Evolutionary conservation across 2,888 invertebrate species (phyloP), one percentile per base, ranked within the genome.

Genomic region (Acheta domesticus): DNA sequence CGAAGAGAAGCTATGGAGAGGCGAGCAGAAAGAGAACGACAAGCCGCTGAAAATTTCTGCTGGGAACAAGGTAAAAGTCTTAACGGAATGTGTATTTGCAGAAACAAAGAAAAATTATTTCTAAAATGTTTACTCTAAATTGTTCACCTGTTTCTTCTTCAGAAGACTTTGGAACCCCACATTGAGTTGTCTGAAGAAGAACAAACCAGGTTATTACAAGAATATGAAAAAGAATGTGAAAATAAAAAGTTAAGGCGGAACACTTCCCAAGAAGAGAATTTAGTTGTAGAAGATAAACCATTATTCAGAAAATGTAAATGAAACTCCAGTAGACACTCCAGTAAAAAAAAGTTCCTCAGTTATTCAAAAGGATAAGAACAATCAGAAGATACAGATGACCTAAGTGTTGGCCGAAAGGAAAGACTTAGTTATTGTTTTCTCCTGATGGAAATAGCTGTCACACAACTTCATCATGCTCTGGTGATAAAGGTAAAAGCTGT

Each of bases 111-210:
- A 74, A n/a, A 20, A 74, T 74, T 74, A 74, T 74, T 20, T 74
- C 8, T 36, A 36, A 36, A 36, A 36, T 36, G 8, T 5, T 36
- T 36, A 1, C 8, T 36, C 36, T 36, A 12, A 62, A 62, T 62
- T 62, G n/a, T 62, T 62, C 5, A 36, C 36, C 36, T 8, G 0
- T 36, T 36, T 36, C 36, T 36, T 36, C 8, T 36, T 36, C 36
- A 36, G 81, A 81, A 87, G 91, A 92, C 85, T 91, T 92, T 87
- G 89, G 90, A 74, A 87, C 89, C n/a, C 83, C 90, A 91, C 85
- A 89, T 92, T 80, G 92, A 92, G 86, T 86, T 93, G 79, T 90
- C 92, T 8, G 93, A 93, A 86, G 93, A 92, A 86, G 91, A 93
- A 84, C 92, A 93, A 85, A 92, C 88, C 8, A 87, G 91, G 83